These are phyloP conservation scores for Lepus europaeus DNA, from an alignment of 2,113 vertebrate species.

Conservation along the genomic window DNA sequence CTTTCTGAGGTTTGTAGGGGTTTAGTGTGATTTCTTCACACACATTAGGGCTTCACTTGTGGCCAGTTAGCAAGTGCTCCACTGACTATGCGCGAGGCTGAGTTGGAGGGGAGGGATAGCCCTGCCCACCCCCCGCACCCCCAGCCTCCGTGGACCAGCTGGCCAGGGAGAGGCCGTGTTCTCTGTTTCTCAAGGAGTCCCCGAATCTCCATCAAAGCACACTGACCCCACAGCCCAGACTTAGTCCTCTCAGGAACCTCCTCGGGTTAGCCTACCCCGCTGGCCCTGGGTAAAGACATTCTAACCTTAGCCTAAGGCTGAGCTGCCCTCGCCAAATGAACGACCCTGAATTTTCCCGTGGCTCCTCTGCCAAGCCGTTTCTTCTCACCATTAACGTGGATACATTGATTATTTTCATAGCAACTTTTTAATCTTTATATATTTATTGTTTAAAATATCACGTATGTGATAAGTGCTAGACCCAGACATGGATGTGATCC, in stretches of 20 bases:
- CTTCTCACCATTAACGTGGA: background rate
- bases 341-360: background rate
- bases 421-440: background rate
- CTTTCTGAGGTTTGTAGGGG: background rate
- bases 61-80: background rate
- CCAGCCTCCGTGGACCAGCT: accelerated
- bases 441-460: background rate
- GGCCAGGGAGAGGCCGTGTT: background rate
- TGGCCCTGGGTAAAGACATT: background rate
- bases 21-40: background rate
- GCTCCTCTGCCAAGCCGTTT: background rate
- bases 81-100: too few species aligned
- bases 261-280: background rate
- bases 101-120: too few species aligned
- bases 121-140: too few species aligned
- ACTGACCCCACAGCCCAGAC: background rate
- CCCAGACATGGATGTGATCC: background rate
- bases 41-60: background rate
- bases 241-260: background rate
- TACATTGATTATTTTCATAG: background rate
- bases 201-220: accelerated
- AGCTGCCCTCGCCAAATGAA: background rate
- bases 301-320: background rate
- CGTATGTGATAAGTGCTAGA: background rate
- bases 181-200: too few species aligned